Base-by-base conservation (phyloP, 2,888 invertebrate species). In the Hyppa rectilinea region DNA sequence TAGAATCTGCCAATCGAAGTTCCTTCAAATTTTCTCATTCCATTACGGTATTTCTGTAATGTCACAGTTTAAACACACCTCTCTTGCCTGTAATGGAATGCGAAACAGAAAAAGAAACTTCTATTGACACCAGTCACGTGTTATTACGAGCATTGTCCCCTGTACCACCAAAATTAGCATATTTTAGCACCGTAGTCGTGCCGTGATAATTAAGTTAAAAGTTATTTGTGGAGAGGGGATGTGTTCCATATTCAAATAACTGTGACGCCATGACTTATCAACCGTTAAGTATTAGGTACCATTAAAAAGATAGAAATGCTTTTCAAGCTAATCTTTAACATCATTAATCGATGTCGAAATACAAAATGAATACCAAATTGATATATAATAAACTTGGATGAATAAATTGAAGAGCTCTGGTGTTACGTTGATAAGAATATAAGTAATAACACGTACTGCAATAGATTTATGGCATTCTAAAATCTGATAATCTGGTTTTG, bases 401-500 rank as follows among this genome's bases (percentile, higher is more conserved):
- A 63, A 74, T 68, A 69, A 47, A 38, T 55, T 73, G 60, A 77
- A 68, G 67, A 75, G 64, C 66, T 71, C 69, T 59, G 72, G 77
- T 82, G 82, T 85, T 76, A 84, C 23, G 50, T 65, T 75, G 71
- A 71, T 73, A 77, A 75, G 79, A 80, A 83, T 80, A 72, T 70
- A 55, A 34, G 65, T 79, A 79, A 76, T 78, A 80, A 76, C 84
- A 81, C 79, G 59, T 72, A 80, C 67, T 73, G 73, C 69, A 76
- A 80, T 81, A 71, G 65, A 81, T 75, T 81, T 73, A 81, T 70
- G 60, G 76, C 76, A 66, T 78, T 80, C 67, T 82, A 76, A 83
- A 87, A 86, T 85, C 76, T 71, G 78, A 85, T 84, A 83, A 77
- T 86, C 86, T 84, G 77, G 87, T 85, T 84, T 82, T 68, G 34